phyloP scores from a whole-genome alignment of 2,888 invertebrate genomes.

The Glomeris marginata region DNA sequence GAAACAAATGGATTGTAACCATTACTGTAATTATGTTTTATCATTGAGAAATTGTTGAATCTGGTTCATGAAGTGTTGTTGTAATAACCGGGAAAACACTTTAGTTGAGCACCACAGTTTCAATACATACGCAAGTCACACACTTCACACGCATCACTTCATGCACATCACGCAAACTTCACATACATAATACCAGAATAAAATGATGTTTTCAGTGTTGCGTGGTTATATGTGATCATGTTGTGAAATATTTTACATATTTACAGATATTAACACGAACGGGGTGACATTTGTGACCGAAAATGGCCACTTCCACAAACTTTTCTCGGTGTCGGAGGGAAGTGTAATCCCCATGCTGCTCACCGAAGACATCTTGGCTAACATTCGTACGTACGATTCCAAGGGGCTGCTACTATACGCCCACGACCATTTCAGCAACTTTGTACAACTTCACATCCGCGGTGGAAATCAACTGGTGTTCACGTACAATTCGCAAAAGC shows the following conservation, averaged over 20 bases:
- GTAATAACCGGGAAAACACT: too few relatives aligned
- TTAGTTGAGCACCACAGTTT: too few relatives aligned
- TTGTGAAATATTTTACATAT: conserved; percentile 15
- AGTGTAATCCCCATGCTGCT: conserved; percentile 60
- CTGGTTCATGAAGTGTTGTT: too few relatives aligned
- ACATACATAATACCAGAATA: too few relatives aligned
- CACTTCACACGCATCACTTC: too few relatives aligned
- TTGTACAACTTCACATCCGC: conserved; percentile 71
- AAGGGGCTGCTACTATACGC: conserved; percentile 73
- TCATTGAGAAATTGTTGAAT: too few relatives aligned
- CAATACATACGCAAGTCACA: too few relatives aligned
- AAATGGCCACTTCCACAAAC: conserved; percentile 36
- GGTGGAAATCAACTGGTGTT: conserved; percentile 66
- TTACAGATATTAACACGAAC: conserved; percentile 74
- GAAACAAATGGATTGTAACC: too few relatives aligned
- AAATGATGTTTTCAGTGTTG: too few relatives aligned
- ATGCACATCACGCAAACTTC: too few relatives aligned
- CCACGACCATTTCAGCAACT: conserved; percentile 84
- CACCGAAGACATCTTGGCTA: conserved; percentile 67
- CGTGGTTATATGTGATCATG: too few relatives aligned
- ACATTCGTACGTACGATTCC: conserved; percentile 70
- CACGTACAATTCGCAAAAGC: conserved; percentile 51
- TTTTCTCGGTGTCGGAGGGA: conserved; percentile 50
- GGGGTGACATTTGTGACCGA: conserved; percentile 67
- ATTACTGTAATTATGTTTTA: too few relatives aligned